Conservation (phyloP, 2,113 vertebrate genomes). For the Hippocampus abdominalis region DNA sequence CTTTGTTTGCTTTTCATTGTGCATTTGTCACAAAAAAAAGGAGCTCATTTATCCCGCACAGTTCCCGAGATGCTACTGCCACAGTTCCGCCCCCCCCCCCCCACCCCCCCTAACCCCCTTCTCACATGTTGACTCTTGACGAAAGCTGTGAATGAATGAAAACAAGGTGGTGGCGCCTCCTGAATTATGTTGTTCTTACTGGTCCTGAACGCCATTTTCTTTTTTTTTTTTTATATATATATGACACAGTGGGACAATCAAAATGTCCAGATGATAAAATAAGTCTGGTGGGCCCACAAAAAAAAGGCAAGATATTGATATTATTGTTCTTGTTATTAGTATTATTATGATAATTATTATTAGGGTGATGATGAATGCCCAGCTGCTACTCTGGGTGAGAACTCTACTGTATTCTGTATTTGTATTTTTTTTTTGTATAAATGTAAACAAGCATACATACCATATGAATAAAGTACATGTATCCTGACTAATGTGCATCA, state of each 20-base stretch:
- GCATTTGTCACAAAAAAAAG: background rate
- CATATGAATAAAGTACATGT: conserved; percentile 76
- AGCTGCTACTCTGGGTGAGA: conserved; percentile 67
- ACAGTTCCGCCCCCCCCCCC: background rate
- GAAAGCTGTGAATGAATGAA: conserved; percentile 1
- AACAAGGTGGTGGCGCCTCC: background rate
- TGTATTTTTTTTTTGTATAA: conserved; percentile 68
- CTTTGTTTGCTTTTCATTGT: background rate
- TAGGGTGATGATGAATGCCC: conserved; percentile 56
- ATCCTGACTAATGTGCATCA: conserved; percentile 36
- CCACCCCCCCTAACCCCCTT: no score
- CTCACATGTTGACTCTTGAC: background rate
- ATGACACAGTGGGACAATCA: conserved; percentile 18
- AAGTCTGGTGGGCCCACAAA: conserved; percentile 72
- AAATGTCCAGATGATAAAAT: conserved; percentile 63
- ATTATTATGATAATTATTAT: conserved; percentile 10
- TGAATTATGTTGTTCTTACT: conserved; percentile 10
- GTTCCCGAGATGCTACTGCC: background rate
- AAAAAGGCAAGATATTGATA: conserved; percentile 28
- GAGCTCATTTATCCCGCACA: background rate
- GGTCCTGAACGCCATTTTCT: conserved; percentile 8
- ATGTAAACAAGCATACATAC: conserved; percentile 77
- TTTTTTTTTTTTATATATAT: background rate
- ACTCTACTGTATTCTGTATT: conserved; percentile 78
- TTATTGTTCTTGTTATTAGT: conserved; percentile 4